Conservation (phyloP, 37 sponge, comb jelly and placozoan species). For the Ephydatia muelleri region DNA sequence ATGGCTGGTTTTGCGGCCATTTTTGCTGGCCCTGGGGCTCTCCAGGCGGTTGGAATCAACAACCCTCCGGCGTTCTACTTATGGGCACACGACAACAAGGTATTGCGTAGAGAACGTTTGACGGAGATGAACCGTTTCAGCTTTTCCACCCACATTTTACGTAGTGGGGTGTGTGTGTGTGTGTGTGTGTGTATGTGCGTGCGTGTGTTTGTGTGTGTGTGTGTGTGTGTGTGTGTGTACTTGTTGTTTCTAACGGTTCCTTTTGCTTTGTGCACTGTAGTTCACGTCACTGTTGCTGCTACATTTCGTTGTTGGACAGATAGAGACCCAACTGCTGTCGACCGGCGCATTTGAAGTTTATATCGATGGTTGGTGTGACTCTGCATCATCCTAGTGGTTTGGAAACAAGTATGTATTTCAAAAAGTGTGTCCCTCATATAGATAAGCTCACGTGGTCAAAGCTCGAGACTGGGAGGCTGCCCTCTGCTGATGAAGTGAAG, state of each 20-base stretch:
- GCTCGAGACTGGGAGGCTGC: constrained; percentile 77
- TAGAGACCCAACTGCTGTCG: constrained; percentile 79
- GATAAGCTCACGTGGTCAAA: constrained; percentile 81
- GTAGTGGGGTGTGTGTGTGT: not conserved
- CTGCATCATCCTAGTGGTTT: not conserved
- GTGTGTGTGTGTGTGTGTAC: not conserved
- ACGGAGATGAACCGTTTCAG: not conserved
- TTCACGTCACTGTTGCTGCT: constrained; percentile 68
- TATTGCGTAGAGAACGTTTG: not conserved
- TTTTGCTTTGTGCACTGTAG: constrained; percentile 11
- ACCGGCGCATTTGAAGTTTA: constrained; percentile 94
- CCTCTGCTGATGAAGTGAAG: constrained; percentile 69
- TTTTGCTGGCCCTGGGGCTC: constrained; percentile 52
- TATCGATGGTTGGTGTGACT: constrained; percentile 65
- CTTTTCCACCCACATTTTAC: not conserved
- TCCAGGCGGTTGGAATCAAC: constrained; percentile 47
- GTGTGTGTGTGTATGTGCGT: not conserved
- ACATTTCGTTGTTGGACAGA: constrained; percentile 73
- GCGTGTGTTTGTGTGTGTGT: constrained; percentile 7
- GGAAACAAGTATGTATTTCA: not conserved
- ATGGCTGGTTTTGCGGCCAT: constrained; percentile 49
- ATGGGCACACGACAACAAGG: constrained; percentile 88
- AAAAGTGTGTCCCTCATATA: not conserved
- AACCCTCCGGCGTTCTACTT: constrained; percentile 61
- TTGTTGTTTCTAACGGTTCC: not conserved